Base-by-base conservation (phyloP, 1,140 invertebrate genomes). In the Cotesia vestalis region DNA sequence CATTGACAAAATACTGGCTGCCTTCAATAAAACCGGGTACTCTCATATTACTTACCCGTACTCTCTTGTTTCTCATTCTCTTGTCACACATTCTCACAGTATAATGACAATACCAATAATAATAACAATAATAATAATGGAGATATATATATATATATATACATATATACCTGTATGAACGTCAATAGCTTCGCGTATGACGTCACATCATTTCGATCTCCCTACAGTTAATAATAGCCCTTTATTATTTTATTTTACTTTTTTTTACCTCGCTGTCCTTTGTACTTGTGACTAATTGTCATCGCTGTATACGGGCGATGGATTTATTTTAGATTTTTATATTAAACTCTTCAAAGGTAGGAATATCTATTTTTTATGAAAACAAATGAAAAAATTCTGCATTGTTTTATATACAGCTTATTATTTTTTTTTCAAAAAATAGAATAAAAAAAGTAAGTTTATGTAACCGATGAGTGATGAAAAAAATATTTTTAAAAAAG, bases 21-120 rank as follows among this genome's bases (percentile, higher is more conserved):
- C 70, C 53, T 72, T 61, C 12, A 55, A 27, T 27, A 27, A 27
- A 27, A 51, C 66, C 51, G 40, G 36, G 63, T 72, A 66, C 57
- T 72, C 70, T 72, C 70, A 27, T 60, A 72, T 72, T 72, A 66
- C 70, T n/a, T 46, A 34, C 70, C 70, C 63, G 62, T 67, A 72
- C 70, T 14, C 61, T 71, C 70, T 53, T 59, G 63, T 72, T 72
- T 66, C 70, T 53, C 27, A 60, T 46, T 46, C 40, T 46, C 40
- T 46, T 46, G 40, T 46, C 40, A 46, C 40, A 46, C 38, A 46
- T 46, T 9, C 70, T 51, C 12, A 38, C 70, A 71, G 27, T 34
- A 60, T 66, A 40, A 53, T 51, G 36, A 14, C 4, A 66, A 27
- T 6, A 66, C n/a, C 63, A 67, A 55, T 55, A 9, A 55, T 4